Conservation (phyloP, 2,797 vertebrate species). For the Anolis apletophallus region DNA sequence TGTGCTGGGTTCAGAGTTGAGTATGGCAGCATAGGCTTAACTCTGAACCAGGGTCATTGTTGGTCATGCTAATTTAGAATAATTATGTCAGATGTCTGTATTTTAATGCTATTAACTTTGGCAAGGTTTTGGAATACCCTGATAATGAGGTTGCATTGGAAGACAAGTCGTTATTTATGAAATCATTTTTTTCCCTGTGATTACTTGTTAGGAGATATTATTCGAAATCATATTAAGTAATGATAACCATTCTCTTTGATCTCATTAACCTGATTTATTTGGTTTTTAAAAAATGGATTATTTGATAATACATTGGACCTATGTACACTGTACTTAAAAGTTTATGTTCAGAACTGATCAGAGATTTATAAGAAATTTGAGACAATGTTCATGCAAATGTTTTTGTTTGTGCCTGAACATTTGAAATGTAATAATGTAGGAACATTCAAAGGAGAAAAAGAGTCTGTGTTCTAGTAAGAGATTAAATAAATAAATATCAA, state of each 20-base stretch:
- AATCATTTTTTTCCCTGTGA: neutral
- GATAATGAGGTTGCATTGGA: neutral
- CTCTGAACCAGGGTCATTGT: neutral
- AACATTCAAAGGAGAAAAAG: neutral
- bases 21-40: neutral
- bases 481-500: neutral
- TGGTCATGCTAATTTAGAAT: neutral
- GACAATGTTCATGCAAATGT: neutral
- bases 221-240: constrained; percentile 10
- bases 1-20: neutral
- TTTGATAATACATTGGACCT: constrained; percentile 17
- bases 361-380: neutral
- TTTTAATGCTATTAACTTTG: neutral
- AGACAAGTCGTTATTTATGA: neutral
- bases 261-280: neutral
- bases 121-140: neutral
- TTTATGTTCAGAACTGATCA: neutral
- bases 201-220: neutral
- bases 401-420: neutral
- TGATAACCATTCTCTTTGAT: neutral
- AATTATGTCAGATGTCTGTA: neutral
- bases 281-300: neutral
- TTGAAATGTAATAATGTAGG: neutral
- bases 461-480: neutral
- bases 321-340: neutral